Evolutionary conservation across 2,888 invertebrate species (phyloP).

Genomic region (Hylaea fasciaria): DNA sequence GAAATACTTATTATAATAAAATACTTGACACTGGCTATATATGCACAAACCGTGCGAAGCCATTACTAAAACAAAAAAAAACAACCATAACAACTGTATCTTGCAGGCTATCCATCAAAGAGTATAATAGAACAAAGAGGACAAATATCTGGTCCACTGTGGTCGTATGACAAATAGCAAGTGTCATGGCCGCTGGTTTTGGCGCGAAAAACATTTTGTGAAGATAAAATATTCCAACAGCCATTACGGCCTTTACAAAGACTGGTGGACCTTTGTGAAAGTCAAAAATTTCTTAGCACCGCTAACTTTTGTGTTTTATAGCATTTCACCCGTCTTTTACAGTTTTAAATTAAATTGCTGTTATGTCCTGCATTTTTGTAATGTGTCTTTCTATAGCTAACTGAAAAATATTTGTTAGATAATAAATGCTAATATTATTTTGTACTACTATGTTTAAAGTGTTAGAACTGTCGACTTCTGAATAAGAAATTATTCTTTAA

Average conservation of each 20-base stretch:
- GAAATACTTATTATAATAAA: no score
- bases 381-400: neutral
- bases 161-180: slow-evolving; percentile 52
- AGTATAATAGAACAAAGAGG: slow-evolving; percentile 13
- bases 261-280: slow-evolving; percentile 8
- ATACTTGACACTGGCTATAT: no score
- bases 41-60: no score
- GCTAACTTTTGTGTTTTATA: neutral
- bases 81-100: slow-evolving; percentile 2
- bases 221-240: slow-evolving; percentile 43
- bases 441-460: no score
- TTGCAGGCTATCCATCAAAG: slow-evolving; percentile 14
- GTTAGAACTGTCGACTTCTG: neutral
- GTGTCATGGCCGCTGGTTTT: slow-evolving; percentile 49
- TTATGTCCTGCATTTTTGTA: no score
- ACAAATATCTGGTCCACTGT: slow-evolving; percentile 11
- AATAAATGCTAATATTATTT: no score
- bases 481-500: no score
- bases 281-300: neutral
- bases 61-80: no score
- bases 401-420: no score
- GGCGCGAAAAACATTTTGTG: slow-evolving; percentile 45
- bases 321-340: neutral
- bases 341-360: neutral
- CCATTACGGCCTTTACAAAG: slow-evolving; percentile 25